Conservation (phyloP, 2,888 invertebrate genomes). For the Euclidia mi region DNA sequence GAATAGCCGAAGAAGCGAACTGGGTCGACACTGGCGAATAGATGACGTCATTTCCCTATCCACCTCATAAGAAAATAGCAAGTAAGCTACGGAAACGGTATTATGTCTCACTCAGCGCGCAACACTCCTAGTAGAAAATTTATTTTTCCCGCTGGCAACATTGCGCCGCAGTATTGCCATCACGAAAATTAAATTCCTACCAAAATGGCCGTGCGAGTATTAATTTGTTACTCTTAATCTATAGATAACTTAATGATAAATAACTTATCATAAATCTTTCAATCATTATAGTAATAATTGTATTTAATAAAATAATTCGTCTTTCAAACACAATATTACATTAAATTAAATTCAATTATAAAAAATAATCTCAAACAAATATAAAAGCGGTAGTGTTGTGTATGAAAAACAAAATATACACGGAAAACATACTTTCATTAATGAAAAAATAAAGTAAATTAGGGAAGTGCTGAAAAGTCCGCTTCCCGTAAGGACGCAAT, state of each 20-base stretch:
- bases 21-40: conserved; percentile 96
- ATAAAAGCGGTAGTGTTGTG: conserved; percentile 12
- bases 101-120: conserved; percentile 46
- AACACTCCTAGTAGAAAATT: conserved; percentile 45
- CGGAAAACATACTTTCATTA: conserved; percentile 10
- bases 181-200: conserved; percentile 41
- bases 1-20: conserved; percentile 97
- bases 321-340: conserved; percentile 33
- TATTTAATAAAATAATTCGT: conserved; percentile 19
- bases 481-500: conserved; percentile 32
- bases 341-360: conserved; percentile 5
- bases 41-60: conserved; percentile 53
- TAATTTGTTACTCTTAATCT: conserved; percentile 49
- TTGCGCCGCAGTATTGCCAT: conserved; percentile 18
- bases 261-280: conserved; percentile 46
- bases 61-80: conserved; percentile 27
- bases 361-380: not conserved
- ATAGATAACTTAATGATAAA: conserved; percentile 43
- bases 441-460: conserved; percentile 14
- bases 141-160: conserved; percentile 27
- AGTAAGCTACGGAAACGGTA: conserved; percentile 51
- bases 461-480: conserved; percentile 16
- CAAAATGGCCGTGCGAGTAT: conserved; percentile 45
- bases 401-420: conserved; percentile 8
- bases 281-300: conserved; percentile 39